Percentiles rank a stretch among this genome's conserved stretches.
These are phyloP conservation scores for Carapus acus DNA, from an alignment of 2,797 vertebrate species.

Conservation along the genomic window DNA sequence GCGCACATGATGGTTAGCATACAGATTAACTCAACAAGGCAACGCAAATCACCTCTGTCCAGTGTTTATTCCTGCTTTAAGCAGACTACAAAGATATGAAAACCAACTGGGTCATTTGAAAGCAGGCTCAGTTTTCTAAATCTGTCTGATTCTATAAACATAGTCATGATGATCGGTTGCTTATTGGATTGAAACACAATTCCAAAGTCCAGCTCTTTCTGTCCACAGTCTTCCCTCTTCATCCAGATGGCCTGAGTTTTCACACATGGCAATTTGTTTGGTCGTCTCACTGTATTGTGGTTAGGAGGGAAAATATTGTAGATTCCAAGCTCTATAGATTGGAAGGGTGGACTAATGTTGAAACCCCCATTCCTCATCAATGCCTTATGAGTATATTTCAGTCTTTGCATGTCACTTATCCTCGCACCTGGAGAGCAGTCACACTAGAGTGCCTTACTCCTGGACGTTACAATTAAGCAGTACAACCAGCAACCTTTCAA, in stretches of 20 bases:
- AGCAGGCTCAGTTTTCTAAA: conserved; percentile 58
- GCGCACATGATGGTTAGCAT: conserved; percentile 36
- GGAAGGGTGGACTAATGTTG: no score
- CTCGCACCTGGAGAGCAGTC: no score
- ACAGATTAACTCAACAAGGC: conserved; percentile 43
- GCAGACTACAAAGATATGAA: no score
- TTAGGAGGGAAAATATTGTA: conserved; percentile 46
- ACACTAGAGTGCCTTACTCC: no score
- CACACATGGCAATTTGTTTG: conserved; percentile 64
- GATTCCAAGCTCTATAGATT: conserved; percentile 58
- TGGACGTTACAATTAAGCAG: no score
- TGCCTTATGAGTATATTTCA: no score
- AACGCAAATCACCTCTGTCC: conserved; percentile 39
- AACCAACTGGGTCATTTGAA: conserved; percentile 66
- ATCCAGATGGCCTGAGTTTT: conserved; percentile 63
- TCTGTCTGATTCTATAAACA: conserved; percentile 55
- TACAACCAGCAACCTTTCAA: no score
- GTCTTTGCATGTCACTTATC: no score
- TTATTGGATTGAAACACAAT: conserved; percentile 62
- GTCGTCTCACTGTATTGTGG: conserved; percentile 54
- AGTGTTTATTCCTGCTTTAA: conserved; percentile 19
- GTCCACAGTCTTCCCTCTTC: conserved; percentile 53
- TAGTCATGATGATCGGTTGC: conserved; percentile 57
- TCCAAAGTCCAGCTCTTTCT: conserved; percentile 43
- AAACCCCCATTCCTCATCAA: no score